These are phyloP conservation scores for Ciconia stormi DNA, from an alignment of 2,113 vertebrate species.

Conservation along the genomic window DNA sequence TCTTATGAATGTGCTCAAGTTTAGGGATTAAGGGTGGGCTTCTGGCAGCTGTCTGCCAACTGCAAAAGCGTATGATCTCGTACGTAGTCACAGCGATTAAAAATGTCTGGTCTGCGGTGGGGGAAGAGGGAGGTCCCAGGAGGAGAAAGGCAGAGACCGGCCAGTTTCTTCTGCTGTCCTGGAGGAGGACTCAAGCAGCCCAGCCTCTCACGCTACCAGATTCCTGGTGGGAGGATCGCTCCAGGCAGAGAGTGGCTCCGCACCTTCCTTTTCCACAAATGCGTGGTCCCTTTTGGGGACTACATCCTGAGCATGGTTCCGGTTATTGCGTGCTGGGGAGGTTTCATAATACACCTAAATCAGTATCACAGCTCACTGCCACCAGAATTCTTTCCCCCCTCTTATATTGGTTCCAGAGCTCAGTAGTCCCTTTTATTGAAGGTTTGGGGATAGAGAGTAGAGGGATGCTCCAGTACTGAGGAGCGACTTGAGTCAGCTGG, in stretches of 20 bases:
- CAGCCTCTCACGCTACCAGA: neutral
- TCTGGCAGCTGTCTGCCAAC: constrained; percentile 8
- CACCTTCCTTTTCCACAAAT: neutral
- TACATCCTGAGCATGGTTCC: neutral
- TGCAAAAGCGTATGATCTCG: rapidly evolving
- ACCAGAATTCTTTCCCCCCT: too few relatives aligned
- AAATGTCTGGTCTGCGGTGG: neutral
- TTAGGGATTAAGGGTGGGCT: neutral
- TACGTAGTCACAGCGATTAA: neutral
- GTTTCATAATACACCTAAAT: neutral
- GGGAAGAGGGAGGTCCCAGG: neutral
- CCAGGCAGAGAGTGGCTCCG: neutral
- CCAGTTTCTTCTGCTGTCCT: neutral
- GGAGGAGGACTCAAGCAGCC: neutral
- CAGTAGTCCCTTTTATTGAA: neutral
- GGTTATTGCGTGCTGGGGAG: neutral
- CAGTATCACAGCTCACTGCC: neutral
- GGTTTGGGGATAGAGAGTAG: neutral
- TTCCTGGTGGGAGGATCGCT: neutral
- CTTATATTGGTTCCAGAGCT: neutral
- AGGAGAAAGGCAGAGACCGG: neutral
- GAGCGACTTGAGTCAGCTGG: neutral
- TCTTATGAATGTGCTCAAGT: neutral
- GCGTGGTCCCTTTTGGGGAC: neutral
- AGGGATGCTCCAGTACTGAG: neutral